Evolutionary conservation across 2,797 vertebrate species (phyloP), one percentile per base, ranked within the genome.

Genomic region (Odontamblyopus lacepedii): DNA sequence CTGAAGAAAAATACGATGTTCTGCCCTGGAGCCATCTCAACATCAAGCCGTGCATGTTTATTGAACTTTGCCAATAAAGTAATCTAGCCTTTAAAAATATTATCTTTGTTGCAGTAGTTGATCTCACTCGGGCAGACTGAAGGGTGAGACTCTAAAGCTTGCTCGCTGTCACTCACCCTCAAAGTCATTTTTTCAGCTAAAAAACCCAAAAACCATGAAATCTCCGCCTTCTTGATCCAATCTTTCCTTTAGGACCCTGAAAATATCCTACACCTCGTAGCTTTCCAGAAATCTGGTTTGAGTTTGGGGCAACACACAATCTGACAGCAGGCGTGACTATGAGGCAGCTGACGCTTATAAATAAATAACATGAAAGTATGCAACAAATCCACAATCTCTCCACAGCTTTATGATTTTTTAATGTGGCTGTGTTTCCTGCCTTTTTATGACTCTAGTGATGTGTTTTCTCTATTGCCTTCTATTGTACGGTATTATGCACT

Each of bases 251-350:
- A 83, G 83, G 87, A 81, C 77, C 70, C 88, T 83, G 73, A 87
- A 87, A 91, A 89, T 83, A 86, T 79, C 81, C 81, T 84, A 59
- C 79, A 86, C 85, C 83, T 87, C 86, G 63, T 32, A 38, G 85
- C 84, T 78, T 84, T 86, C 84, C 80, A 84, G 69, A 81, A 90
- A 90, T 93, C 92, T 95, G 94, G 83, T 93, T 94, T 85, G 78
- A 91, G 89, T 95, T 93, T 91, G 85, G 77, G 83, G 76, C 81
- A 76, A 87, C 76, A 63, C 76, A 78, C 82, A 75, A 72, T 83
- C 86, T 72, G 73, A 80, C 72, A 77, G 78, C 67, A 78, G 70
- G 79, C 78, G 80, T 51, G 84, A 83, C 88, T 85, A 41, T 4
- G 72, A 91, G 92, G 85, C 90, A 89, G 90, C 89, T 89, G 89